Base-by-base conservation (phyloP, 2,888 invertebrate genomes). In the Drosophila prolongata region DNA sequence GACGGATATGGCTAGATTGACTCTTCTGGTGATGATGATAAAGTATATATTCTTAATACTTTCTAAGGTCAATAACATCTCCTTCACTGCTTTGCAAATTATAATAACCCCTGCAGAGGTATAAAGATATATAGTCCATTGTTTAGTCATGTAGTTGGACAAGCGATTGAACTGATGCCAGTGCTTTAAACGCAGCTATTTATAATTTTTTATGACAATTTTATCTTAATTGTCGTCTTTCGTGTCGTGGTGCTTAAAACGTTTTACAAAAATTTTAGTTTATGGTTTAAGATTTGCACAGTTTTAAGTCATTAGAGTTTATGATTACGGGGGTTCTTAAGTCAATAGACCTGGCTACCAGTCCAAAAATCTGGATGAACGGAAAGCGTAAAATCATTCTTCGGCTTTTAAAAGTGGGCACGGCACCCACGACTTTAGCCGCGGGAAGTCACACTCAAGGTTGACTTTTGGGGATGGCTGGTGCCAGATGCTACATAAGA, bases 151-250 rank as follows among this genome's bases (percentile, higher is more conserved):
- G 24, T 24, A 24, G 19, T 30, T 8, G 8, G 30, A 30, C 14
- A 14, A 24, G 13, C 13, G 5, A 44, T 24, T 24, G 4, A 43
- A 44, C 44, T 34, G 13, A n/a, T 30, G 1, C 8, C 6, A 2
- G 1, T 13, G 11, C 6, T 47, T 13, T 30, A 13, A 24, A 34
- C 14, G 16, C 37, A 3, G 24, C 24, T 34, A 34, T 66, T 64
- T 64, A 64, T 62, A 43, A 35, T 27, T n/a, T 0, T 30, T n/a
- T 16, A 5, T 34, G 1, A 9, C 6, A 8, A 5, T 16, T 16
- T 66, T 66, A 66, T 66, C 65, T 46, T 16, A 40, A 11, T 4
- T 16, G 34, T 27, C 46, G 30, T 46, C 35, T 54, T 67, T 3
- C 24, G 6, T 46, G 38, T 2, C 46, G 46, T 66, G 66, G 44